A percentile compares a stretch with the other conserved stretches of the same genome.
phyloP scores from a whole-genome alignment of 2,113 vertebrate species.

The Leptocoma aspasia region DNA sequence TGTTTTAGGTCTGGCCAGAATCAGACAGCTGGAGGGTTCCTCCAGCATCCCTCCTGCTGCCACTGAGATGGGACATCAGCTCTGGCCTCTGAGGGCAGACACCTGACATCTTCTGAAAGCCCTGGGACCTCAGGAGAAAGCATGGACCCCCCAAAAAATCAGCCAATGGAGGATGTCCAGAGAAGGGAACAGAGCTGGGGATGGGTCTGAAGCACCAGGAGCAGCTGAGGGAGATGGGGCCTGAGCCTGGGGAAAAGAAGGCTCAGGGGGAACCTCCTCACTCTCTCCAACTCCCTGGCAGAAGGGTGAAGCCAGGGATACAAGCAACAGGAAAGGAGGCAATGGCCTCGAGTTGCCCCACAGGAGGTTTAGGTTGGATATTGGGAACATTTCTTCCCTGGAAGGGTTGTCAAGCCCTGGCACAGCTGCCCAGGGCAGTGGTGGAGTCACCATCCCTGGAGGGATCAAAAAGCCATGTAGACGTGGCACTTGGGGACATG shows the following conservation, averaged over 20 bases:
- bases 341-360: neutral
- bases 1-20: neutral
- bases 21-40: neutral
- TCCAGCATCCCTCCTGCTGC: neutral
- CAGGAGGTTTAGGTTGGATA: neutral
- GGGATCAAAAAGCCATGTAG: neutral
- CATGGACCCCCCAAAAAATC: rapidly evolving
- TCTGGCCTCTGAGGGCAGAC: neutral
- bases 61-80: rapidly evolving
- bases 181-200: neutral
- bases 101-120: neutral
- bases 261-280: neutral
- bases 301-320: neutral
- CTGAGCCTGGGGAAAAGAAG: neutral
- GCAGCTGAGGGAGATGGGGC: neutral
- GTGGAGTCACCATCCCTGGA: neutral
- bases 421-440: neutral
- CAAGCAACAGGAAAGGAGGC: neutral
- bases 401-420: neutral
- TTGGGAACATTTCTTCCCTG: neutral
- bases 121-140: neutral
- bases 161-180: neutral
- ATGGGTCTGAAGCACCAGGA: neutral
- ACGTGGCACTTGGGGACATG: neutral
- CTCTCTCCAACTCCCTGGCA: neutral